Evolutionary conservation across 2,888 invertebrate genomes (phyloP), one percentile per base, ranked within the genome.

Genomic region (Meiosimyza platycephala): DNA sequence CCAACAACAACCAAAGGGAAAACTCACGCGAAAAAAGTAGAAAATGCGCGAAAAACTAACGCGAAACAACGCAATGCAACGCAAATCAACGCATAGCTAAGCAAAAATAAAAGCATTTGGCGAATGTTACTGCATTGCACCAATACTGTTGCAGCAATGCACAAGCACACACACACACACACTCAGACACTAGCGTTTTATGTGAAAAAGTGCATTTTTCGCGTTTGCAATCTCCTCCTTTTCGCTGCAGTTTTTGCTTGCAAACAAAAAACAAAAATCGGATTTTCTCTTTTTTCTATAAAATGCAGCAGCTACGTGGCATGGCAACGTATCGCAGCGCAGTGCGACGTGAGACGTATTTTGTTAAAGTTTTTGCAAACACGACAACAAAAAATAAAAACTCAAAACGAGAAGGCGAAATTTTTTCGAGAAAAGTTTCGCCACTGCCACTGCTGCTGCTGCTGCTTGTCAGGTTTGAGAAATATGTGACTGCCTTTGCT

Each of bases 81-180:
- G 64, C 73, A 67, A 68, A 67, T 63, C 72, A 75, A 68, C 71
- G 63, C 59, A 63, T 63, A 74, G 71, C 71, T 74, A 71, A 74
- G 63, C 72, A 72, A 68, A 63, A 81, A 74, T 71, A 73, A 74
- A 60, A 67, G 76, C 78, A 77, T 78, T 78, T 75, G 77, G 76
- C 76, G 76, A 74, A 69, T 51, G 22, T 18, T 40, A 15, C 48
- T 76, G 72, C 77, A 74, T 62, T 79, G 81, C 82, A 78, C 77
- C 80, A 80, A 77, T 78, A 76, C 78, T 78, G 78, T 73, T 76
- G 78, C 78, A 77, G 78, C 77, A 80, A 28, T 16, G 40, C 13
- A 40, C 33, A 55, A 64, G 64, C 11, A 64, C 3, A 22, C 57
- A 28, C 16, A 48, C 13, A 48, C 50, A 51, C 9, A 33, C 59